phyloP scores from a whole-genome alignment of 1,140 invertebrate species.

The Chionoecetes opilio region DNA sequence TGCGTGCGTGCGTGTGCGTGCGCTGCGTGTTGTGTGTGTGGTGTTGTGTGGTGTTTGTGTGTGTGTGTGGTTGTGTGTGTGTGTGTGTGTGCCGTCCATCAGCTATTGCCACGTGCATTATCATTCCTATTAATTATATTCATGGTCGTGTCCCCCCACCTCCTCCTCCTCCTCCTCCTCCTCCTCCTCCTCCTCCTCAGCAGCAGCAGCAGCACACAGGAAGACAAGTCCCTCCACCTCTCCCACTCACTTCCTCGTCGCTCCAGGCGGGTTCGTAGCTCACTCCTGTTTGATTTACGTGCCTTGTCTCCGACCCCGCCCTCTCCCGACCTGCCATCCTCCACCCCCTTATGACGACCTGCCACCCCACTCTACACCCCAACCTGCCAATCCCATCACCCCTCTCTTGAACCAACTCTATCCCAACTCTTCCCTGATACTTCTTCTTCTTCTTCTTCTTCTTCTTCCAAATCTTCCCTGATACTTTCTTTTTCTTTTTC shows the following conservation, averaged over 20 bases:
- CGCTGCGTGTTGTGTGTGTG: too few relatives aligned
- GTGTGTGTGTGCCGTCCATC: not conserved
- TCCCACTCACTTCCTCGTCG: too few relatives aligned
- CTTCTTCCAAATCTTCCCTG: not conserved
- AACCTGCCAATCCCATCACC: too few relatives aligned
- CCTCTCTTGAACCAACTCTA: too few relatives aligned
- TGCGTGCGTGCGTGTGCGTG: too few relatives aligned
- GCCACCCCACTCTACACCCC: not conserved
- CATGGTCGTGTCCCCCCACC: not conserved
- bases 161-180: not conserved
- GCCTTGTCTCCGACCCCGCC: not conserved
- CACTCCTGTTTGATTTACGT: constrained; percentile 20
- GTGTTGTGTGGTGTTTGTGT: too few relatives aligned
- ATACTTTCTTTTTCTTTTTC: not conserved
- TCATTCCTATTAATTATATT: constrained; percentile 9
- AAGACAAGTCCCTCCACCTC: too few relatives aligned
- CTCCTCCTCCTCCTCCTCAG: not conserved
- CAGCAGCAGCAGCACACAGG: too few relatives aligned
- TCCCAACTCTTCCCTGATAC: not conserved
- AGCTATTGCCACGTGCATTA: not conserved
- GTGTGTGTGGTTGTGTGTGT: too few relatives aligned
- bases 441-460: not conserved
- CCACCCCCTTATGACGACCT: too few relatives aligned
- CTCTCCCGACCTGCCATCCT: not conserved
- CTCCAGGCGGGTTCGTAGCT: too few relatives aligned